These are phyloP conservation scores for Aproaerema taeniolella DNA, from an alignment of 2,888 invertebrate species.

Conservation along the genomic window DNA sequence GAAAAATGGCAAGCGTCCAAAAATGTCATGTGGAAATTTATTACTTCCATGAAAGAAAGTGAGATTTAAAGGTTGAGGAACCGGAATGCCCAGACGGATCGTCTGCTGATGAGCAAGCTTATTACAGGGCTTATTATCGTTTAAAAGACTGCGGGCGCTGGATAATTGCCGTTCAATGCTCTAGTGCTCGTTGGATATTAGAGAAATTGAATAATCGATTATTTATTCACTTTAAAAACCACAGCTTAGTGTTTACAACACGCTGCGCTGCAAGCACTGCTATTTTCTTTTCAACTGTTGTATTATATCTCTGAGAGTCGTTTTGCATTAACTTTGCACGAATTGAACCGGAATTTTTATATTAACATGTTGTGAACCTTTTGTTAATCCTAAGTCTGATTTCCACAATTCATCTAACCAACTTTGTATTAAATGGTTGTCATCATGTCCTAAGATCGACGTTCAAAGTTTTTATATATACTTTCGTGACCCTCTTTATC, in stretches of 20 bases:
- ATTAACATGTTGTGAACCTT: neutral
- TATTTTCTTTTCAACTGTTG: conserved; percentile 32
- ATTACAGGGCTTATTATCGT: conserved; percentile 16
- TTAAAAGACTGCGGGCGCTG: conserved; percentile 24
- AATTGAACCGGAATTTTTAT: conserved; percentile 7
- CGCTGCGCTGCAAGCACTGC: conserved; percentile 23
- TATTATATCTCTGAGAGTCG: conserved; percentile 3
- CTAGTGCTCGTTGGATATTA: conserved; percentile 34
- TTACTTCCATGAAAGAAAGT: conserved; percentile 47
- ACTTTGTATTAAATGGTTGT: too few relatives aligned
- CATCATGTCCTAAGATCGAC: too few relatives aligned
- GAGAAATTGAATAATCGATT: conserved; percentile 41
- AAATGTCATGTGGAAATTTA: conserved; percentile 38
- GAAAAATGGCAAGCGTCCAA: conserved; percentile 54
- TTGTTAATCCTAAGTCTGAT: neutral
- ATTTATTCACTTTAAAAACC: conserved; percentile 33
- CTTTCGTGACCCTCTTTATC: neutral
- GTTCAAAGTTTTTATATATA: neutral
- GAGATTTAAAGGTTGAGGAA: conserved; percentile 37
- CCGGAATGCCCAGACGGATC: conserved; percentile 24
- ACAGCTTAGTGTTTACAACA: conserved; percentile 28
- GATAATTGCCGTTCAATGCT: conserved; percentile 34
- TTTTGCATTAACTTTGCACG: conserved; percentile 7
- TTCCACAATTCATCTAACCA: too few relatives aligned
- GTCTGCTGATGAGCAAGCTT: conserved; percentile 26